Evolutionary conservation across 1,140 invertebrate genomes (phyloP), one percentile per base, ranked within the genome.

Genomic region (Panagrolaimus sp.): DNA sequence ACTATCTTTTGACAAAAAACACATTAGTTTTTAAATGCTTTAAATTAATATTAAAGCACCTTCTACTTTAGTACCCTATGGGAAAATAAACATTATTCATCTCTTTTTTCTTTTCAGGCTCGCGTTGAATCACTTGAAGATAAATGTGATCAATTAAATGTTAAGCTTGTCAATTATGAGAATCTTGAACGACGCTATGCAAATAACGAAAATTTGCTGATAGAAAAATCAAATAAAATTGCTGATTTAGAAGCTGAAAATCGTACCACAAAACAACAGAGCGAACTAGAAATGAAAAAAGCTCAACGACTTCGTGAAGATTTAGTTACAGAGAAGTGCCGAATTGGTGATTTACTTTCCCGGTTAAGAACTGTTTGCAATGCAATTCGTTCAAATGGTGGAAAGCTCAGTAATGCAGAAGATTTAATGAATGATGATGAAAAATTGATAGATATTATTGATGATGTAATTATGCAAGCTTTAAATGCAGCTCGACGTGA

Each of bases 391-490:
- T 47, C 13, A 14, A 62, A 70, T 48, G 69, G 69, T 9, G 57
- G 23, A 23, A 63, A 42, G 57, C 9, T 57, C 8, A 38, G 7
- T 47, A 43, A 16, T 14, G 70, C 48, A 9, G 63, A 65, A 25
- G 71, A 66, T 9, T 13, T 68, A 14, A 14, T 74, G 27, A 44
- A 74, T 27, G 68, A 75, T 61, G 74, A 75, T 65, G 38, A 61
- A 16, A 23, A 72, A 27, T 20, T 76, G 27, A 68, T 76, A n/a
- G 48, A 69, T 23, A 57, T 63, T 20, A 76, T 76, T 25, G 74
- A 76, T 51, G 47, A 74, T n/a, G 43, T 78, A n/a, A 38, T 76
- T 14, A 67, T 74, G 63, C 25, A 70, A 16, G 77, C 73, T 31
- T 67, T 78, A 14, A 66, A 45, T 45, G 65, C 46, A 13, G 68